phyloP scores from a whole-genome alignment of 2,888 invertebrate genomes.

The Crioceris asparagi region DNA sequence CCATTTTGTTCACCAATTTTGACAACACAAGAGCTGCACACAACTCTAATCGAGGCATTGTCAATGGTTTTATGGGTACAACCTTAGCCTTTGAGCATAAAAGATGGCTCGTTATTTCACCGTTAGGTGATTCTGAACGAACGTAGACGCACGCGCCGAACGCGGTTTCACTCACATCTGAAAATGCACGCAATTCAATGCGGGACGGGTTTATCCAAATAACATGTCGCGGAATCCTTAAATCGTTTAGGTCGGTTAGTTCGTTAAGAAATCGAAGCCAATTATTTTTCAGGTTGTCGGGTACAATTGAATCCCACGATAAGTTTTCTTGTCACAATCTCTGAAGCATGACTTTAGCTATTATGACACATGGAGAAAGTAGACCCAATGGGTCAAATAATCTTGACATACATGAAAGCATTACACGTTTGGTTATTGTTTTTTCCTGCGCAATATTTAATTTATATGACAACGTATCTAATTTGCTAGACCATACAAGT shows the following conservation, averaged over 20 bases:
- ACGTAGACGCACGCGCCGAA: not conserved
- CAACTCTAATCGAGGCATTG: not conserved
- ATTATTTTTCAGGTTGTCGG: not conserved
- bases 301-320: conserved; percentile 3
- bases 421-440: too few species aligned
- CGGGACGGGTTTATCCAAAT: not conserved
- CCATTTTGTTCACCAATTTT: not conserved
- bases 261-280: not conserved
- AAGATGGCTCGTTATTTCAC: too few species aligned
- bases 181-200: not conserved
- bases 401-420: too few species aligned
- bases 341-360: conserved; percentile 5
- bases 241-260: not conserved
- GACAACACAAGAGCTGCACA: not conserved
- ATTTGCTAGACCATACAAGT: too few species aligned
- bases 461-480: too few species aligned
- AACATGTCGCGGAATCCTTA: not conserved
- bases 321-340: conserved; percentile 4
- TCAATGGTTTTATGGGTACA: too few species aligned
- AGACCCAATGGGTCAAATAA: conserved; percentile 7
- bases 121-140: too few species aligned
- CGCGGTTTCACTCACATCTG: not conserved
- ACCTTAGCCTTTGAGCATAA: too few species aligned
- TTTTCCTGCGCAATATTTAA: too few species aligned
- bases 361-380: conserved; percentile 4